Percentiles rank a stretch among this genome's conserved stretches.
Evolutionary conservation across 2,888 invertebrate species (phyloP).

Genomic region (Idaea biselata): DNA sequence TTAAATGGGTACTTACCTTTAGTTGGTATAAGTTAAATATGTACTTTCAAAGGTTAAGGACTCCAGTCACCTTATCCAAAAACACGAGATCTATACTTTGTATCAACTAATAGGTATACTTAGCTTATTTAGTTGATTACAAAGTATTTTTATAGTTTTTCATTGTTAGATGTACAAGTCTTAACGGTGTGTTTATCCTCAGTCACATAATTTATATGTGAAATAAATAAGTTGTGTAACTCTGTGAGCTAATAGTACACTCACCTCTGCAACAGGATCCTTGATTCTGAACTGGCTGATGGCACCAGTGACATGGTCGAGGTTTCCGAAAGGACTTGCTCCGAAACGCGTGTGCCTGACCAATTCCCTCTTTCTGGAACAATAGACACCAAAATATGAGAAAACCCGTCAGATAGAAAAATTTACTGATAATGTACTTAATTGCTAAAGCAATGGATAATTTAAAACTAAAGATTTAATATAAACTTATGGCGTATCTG

Average conservation of each 20-base stretch:
- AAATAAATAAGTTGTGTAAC: neutral
- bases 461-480: no score
- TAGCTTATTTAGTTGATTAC: no score
- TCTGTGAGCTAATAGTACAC: neutral
- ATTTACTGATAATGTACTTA: neutral
- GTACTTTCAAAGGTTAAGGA: neutral
- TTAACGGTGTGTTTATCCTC: no score
- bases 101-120: no score
- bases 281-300: slow-evolving; percentile 87
- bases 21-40: neutral
- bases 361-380: slow-evolving; percentile 84
- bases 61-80: neutral
- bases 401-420: neutral
- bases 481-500: neutral
- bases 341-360: slow-evolving; percentile 87
- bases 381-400: slow-evolving; percentile 30
- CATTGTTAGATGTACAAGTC: no score
- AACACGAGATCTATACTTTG: no score
- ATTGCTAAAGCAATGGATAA: no score
- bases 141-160: no score
- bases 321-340: slow-evolving; percentile 88
- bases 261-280: slow-evolving; percentile 89
- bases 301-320: slow-evolving; percentile 89
- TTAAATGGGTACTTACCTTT: neutral
- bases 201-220: no score